Base-by-base conservation (phyloP, 2,888 invertebrate species). In the Acleris holmiana region DNA sequence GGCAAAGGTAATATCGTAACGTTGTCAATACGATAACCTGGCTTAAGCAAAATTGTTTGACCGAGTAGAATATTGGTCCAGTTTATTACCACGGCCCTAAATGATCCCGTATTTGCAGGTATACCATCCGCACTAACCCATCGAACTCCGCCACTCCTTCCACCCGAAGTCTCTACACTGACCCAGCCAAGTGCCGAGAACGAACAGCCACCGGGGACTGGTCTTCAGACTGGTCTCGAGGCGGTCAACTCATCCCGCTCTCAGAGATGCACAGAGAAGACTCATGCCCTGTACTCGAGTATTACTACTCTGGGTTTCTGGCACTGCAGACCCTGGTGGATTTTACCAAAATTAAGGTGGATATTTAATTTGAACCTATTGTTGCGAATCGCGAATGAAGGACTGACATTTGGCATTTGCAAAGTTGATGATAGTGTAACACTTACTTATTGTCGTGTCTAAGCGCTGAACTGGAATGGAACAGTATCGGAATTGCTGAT, bases 291-390 rank as follows among this genome's bases (percentile, higher is more conserved):
- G 95, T 95, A 4, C 94, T 96, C 73, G 95, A 95, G 85, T 96
- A 96, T 78, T 95, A 95, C 79, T 95, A 94, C 78, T 95, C 96
- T 0, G 96, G 96, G n/a, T 96, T 96, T 79, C 82, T 96, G 68
- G 95, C 95, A 3, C 82, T 96, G 71, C 96, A 96, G 83, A 93
- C 95, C 19, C 85, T 96, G 18, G 93, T 96, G 54, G 96, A 96
- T 81, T 94, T 93, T 76, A 95, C 95, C 21, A 95, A 96, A 83
- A 95, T 96, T 70, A 94, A 94, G 92, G 95, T 96, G 79, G 76
- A 80, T 67, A 19, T 18, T 25, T 25, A 7, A 25, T 7, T 6
- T 5, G 5, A 23, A 23, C 7, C 7, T 25, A 25, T 8, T 25
- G 25, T 25, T 25, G 25, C 7, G 7, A 25, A 25, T n/a, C n/a